Evolutionary conservation across 2,113 vertebrate species (phyloP).

Genomic region (Sisor rabdophorus): DNA sequence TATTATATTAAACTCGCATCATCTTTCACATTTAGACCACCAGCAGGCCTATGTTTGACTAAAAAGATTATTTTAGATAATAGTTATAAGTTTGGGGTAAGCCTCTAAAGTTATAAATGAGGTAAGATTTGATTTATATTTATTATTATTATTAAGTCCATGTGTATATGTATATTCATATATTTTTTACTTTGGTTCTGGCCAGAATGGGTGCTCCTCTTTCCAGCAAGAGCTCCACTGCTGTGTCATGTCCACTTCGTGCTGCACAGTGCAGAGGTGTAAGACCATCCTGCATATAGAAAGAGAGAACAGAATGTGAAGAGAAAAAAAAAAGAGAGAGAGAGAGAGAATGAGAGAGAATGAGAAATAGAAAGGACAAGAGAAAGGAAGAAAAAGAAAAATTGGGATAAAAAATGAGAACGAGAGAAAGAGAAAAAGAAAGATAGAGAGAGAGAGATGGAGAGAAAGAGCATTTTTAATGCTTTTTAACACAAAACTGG

Average conservation of each 20-base stretch:
- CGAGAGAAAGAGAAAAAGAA: too few relatives aligned
- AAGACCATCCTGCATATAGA: slow-evolving; percentile 81
- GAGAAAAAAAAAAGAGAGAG: slow-evolving; percentile 25
- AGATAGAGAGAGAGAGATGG: too few relatives aligned
- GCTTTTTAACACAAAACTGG: slow-evolving; percentile 18
- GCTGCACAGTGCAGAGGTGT: slow-evolving; percentile 96
- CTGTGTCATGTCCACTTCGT: slow-evolving; percentile 88
- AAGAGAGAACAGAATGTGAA: neutral
- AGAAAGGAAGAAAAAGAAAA: too few relatives aligned
- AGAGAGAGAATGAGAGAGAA: slow-evolving; percentile 18
- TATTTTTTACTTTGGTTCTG: slow-evolving; percentile 80
- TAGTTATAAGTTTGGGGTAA: too few relatives aligned
- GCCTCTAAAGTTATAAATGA: neutral
- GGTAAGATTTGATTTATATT: neutral
- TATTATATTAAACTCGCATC: too few relatives aligned
- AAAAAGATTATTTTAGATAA: too few relatives aligned
- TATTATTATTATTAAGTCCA: neutral
- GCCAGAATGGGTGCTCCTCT: slow-evolving; percentile 90
- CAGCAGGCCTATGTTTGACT: too few relatives aligned
- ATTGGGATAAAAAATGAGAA: too few relatives aligned
- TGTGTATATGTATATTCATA: slow-evolving; percentile 13
- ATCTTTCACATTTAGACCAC: too few relatives aligned
- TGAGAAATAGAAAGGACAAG: neutral
- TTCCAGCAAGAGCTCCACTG: slow-evolving; percentile 92
- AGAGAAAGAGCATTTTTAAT: slow-evolving; percentile 15